Evolutionary conservation across 2,797 vertebrate species (phyloP).

Genomic region (Gadopsis marmoratus): DNA sequence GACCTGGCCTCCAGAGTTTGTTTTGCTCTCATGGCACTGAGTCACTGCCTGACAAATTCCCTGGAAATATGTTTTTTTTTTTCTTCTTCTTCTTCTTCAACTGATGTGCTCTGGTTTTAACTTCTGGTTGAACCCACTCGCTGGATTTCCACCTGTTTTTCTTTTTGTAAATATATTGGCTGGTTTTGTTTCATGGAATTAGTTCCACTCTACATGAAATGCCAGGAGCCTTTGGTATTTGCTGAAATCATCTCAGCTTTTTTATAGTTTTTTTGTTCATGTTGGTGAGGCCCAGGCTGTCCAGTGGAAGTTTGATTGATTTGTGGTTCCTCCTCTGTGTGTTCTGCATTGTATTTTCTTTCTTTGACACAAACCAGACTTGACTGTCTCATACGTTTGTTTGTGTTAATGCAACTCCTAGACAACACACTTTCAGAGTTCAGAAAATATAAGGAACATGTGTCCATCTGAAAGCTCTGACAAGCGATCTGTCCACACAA

Average conservation of each 20-base stretch:
- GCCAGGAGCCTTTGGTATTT: conserved; percentile 64
- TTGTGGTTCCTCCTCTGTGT: conserved; percentile 55
- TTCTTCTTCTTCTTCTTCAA: neutral
- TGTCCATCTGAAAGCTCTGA: conserved; percentile 35
- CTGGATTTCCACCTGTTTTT: conserved; percentile 65
- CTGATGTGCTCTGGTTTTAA: conserved; percentile 44
- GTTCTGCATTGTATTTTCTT: conserved; percentile 47
- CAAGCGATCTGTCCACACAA: neutral
- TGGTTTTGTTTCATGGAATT: conserved; percentile 31
- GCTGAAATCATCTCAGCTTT: conserved; percentile 49
- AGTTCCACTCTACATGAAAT: conserved; percentile 38
- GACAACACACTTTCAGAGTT: conserved; percentile 14
- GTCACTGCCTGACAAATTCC: conserved; percentile 45
- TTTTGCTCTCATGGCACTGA: conserved; percentile 70
- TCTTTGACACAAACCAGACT: conserved; percentile 29
- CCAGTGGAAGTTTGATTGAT: conserved; percentile 40
- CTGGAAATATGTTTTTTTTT: conserved; percentile 40
- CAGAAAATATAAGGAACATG: conserved; percentile 36
- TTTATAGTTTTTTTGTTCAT: neutral
- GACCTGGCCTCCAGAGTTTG: conserved; percentile 63
- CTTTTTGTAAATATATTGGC: conserved; percentile 10
- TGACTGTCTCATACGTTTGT: conserved; percentile 27
- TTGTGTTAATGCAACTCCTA: conserved; percentile 33
- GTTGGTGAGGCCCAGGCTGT: conserved; percentile 38
- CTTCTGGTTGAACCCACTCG: conserved; percentile 60